These are phyloP conservation scores for Gobiocypris rarus DNA, from an alignment of 2,113 vertebrate genomes.

Conservation along the genomic window DNA sequence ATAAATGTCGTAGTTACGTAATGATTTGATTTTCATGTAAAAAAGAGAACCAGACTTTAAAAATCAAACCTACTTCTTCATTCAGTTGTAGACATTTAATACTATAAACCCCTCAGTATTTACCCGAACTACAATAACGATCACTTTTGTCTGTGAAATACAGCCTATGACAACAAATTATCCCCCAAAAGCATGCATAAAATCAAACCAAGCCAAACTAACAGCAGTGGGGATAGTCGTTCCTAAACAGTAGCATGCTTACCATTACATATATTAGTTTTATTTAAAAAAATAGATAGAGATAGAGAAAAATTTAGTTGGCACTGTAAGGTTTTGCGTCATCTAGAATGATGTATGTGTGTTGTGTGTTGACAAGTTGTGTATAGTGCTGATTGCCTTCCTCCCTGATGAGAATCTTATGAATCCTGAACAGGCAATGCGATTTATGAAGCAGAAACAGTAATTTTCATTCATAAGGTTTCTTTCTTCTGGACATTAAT, in stretches of 20 bases:
- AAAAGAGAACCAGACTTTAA: not conserved
- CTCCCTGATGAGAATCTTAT: constrained; percentile 44
- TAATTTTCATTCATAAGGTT: not conserved
- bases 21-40: not conserved
- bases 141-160: not conserved
- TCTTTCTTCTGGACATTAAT: not conserved
- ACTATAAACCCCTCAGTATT: not conserved
- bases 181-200: not conserved
- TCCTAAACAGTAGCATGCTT: not conserved
- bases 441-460: constrained; percentile 19
- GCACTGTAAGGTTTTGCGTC: not conserved
- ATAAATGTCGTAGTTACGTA: not conserved
- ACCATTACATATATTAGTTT: not conserved
- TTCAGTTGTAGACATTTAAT: not conserved
- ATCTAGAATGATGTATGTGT: not conserved
- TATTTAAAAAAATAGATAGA: not conserved
- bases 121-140: not conserved
- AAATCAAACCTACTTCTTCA: not conserved
- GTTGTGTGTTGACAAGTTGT: constrained; percentile 15
- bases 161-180: not conserved
- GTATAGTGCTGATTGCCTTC: constrained; percentile 25
- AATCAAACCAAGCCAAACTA: not conserved
- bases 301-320: not conserved
- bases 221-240: not conserved
- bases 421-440: constrained; percentile 21